Evolutionary conservation across 2,888 invertebrate genomes (phyloP).

Genomic region (Hirtodrosophila cameraria): DNA sequence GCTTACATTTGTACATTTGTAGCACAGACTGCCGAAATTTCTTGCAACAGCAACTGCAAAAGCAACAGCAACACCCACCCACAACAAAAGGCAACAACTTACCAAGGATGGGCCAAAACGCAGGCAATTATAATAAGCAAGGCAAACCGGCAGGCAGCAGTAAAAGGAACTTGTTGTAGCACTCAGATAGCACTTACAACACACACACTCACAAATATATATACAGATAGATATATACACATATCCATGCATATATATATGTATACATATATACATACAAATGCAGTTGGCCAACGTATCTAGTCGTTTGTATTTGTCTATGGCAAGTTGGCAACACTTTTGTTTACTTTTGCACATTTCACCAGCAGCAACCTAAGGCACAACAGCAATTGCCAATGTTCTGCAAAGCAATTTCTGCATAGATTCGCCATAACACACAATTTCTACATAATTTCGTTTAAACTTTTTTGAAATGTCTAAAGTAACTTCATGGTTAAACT

Average conservation of each 20-base stretch:
- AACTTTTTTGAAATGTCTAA: no score
- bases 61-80: no score
- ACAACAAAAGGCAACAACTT: slow-evolving; percentile 47
- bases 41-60: slow-evolving; percentile 42
- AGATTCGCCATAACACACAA: not conserved
- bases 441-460: not conserved
- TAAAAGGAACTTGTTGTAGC: slow-evolving; percentile 59
- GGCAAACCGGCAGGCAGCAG: slow-evolving; percentile 47
- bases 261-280: not conserved
- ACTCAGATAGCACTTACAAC: slow-evolving; percentile 50
- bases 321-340: slow-evolving; percentile 75
- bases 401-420: slow-evolving; percentile 15
- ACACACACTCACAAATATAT: slow-evolving; percentile 15
- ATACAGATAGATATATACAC: no score
- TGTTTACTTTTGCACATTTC: slow-evolving; percentile 79
- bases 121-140: slow-evolving; percentile 75
- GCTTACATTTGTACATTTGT: slow-evolving; percentile 72
- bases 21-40: slow-evolving; percentile 47
- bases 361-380: slow-evolving; percentile 31
- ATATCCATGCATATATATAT: slow-evolving; percentile 1
- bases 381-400: slow-evolving; percentile 17
- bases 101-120: slow-evolving; percentile 50
- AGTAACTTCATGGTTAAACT: no score
- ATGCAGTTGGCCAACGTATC: slow-evolving; percentile 41
- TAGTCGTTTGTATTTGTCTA: slow-evolving; percentile 62